Conservation (phyloP, 64 coral and sea anemone genomes). For the Acropora tenuis region DNA sequence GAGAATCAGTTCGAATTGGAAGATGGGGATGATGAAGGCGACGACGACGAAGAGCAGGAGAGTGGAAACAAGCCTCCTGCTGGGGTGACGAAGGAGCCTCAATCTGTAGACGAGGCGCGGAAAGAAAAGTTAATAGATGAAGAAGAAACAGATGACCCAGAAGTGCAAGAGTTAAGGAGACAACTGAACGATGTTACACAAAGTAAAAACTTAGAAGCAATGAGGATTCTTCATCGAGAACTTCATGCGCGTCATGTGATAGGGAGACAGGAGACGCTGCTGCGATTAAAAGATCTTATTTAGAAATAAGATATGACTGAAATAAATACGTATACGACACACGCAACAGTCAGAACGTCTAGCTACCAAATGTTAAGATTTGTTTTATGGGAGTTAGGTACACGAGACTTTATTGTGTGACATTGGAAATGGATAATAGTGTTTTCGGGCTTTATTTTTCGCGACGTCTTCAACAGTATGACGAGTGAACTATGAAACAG, state of each 20-base stretch:
- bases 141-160: constrained; percentile 32
- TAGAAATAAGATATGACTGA: not conserved
- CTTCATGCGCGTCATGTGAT: constrained; percentile 14
- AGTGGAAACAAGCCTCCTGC: not conserved
- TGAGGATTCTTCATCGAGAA: constrained; percentile 42
- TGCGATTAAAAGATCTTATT: constrained; percentile 22
- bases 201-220: constrained; percentile 16
- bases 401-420: too few species aligned
- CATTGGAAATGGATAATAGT: too few species aligned
- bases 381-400: too few species aligned
- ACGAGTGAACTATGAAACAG: too few species aligned
- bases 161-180: constrained; percentile 27
- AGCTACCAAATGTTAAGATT: not conserved
- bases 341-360: not conserved
- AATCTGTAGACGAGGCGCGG: not conserved
- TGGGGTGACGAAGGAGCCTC: not conserved
- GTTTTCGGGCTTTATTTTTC: too few species aligned
- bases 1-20: not conserved
- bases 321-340: not conserved
- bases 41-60: not conserved
- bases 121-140: not conserved
- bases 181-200: not conserved
- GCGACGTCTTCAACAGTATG: too few species aligned
- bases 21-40: not conserved
- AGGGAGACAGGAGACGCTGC: constrained; percentile 5